phyloP scores from a whole-genome alignment of 2,797 vertebrate species.

The Sternotherus odoratus region DNA sequence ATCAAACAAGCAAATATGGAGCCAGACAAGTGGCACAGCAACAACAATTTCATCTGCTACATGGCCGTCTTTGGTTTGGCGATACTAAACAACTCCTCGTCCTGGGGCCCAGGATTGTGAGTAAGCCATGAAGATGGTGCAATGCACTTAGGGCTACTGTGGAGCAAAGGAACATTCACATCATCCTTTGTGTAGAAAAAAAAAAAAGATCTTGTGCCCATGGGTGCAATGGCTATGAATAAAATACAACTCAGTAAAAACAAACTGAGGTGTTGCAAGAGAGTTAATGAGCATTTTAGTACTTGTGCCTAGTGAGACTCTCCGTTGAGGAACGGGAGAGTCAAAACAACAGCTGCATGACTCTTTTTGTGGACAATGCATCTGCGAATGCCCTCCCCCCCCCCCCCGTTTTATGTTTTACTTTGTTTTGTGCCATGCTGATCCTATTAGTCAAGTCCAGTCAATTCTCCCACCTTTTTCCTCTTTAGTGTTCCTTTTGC shows the following conservation, averaged over 20 bases:
- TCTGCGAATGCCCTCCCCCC: constrained; percentile 23
- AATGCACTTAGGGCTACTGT: constrained; percentile 11
- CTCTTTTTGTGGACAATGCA: not conserved
- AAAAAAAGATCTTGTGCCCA: constrained; percentile 72
- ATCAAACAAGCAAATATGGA: constrained; percentile 73
- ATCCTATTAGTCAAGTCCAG: constrained; percentile 26
- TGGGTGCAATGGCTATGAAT: constrained; percentile 60
- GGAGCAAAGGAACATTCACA: constrained; percentile 58
- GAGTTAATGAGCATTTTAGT: constrained; percentile 58
- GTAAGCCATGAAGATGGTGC: constrained; percentile 63
- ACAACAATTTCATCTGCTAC: constrained; percentile 72
- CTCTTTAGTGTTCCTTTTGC: not conserved
- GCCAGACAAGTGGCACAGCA: constrained; percentile 66
- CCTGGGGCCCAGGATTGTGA: constrained; percentile 50
- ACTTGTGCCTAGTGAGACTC: constrained; percentile 62
- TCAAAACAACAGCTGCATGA: not conserved
- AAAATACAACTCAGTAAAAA: constrained; percentile 71
- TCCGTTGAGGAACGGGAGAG: constrained; percentile 42
- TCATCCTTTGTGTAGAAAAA: constrained; percentile 69
- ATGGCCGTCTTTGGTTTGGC: constrained; percentile 66
- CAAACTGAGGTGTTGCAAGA: constrained; percentile 61
- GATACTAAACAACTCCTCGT: constrained; percentile 69
- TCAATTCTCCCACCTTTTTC: not conserved
- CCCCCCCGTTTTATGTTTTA: not conserved
- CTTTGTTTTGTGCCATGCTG: constrained; percentile 24